Evolutionary conservation across 2,797 vertebrate genomes (phyloP), one percentile per base, ranked within the genome.

Genomic region (Decapterus maruadsi): DNA sequence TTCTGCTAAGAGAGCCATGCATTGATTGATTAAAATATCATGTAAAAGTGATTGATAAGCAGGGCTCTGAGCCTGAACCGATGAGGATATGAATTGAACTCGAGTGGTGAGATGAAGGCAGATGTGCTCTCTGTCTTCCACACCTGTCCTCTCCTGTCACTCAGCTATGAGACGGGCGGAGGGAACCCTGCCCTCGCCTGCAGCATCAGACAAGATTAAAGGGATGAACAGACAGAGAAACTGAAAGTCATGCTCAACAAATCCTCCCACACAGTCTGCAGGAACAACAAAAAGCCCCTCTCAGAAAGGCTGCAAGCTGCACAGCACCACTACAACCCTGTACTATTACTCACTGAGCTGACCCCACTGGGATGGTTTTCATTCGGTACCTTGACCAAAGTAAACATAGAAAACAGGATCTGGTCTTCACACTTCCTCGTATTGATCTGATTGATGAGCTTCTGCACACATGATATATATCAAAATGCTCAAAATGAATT

Each of bases 141-240:
- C 93, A 94, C 91, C 93, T 94, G 91, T 78, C 68, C 14, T 19
- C 83, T 78, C 58, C 48, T 70, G 82, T 88, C 64, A 43, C 26
- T 81, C 83, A 72, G 68, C 57, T 83, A 75, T 90, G 87, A 43
- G n/a, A 72, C 62, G 59, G 69, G 65, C 57, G 4, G 72, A 73
- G 72, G 82, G 59, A 88, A 87, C 88, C 84, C 73, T 91, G 86
- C 81, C 90, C 91, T 90, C 72, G 78, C 80, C 77, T 88, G 78
- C 69, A 64, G 83, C 77, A 20, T 70, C 81, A 83, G 55, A 81
- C 76, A 85, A 94, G 93, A 94, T 94, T 89, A 94, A 94, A 94
- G 93, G 88, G 60, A 86, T 31, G 65, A 68, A 72, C 75, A 86
- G 84, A 92, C 85, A 79, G 69, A 81, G 77, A 74, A 77, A 74